These are phyloP conservation scores for Leptestheria dahalacensis DNA, from an alignment of 1,140 invertebrate genomes.

Conservation along the genomic window DNA sequence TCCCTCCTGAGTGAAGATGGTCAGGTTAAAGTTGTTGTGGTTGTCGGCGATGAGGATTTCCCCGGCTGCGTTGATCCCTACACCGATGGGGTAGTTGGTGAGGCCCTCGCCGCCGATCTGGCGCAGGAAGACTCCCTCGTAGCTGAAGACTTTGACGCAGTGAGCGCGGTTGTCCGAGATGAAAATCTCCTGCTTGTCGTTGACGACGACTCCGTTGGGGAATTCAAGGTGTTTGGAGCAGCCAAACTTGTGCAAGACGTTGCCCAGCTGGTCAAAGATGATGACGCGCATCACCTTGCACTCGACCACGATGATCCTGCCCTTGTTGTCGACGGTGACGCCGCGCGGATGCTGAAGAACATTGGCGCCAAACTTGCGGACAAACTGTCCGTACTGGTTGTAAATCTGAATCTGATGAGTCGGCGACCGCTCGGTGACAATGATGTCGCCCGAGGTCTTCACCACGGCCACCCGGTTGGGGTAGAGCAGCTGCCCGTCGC, in stretches of 20 bases:
- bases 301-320: constrained; percentile 95
- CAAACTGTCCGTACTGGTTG: constrained; percentile 98
- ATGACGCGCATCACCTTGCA: constrained; percentile 98
- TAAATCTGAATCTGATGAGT: constrained; percentile 98
- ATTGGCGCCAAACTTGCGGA: constrained; percentile 96
- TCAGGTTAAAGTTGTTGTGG: constrained; percentile 99
- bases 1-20: constrained; percentile 92
- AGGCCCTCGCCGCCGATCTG: constrained; percentile 98
- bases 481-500: constrained; percentile 92
- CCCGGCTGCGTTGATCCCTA: constrained; percentile 88
- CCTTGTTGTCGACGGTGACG: constrained; percentile 93
- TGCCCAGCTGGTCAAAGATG: constrained; percentile 94
- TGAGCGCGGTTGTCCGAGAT: constrained; percentile 99
- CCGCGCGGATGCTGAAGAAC: constrained; percentile 96
- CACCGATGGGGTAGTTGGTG: constrained; percentile 98
- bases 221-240: constrained; percentile 98
- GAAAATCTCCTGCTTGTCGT: constrained; percentile 98
- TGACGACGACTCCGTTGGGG: constrained; percentile 97
- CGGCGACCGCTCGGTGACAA: constrained; percentile 94
- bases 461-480: constrained; percentile 97
- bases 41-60: constrained; percentile 98
- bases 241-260: constrained; percentile 92
- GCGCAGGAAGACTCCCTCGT: constrained; percentile 89
- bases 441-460: constrained; percentile 91
- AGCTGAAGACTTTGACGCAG: constrained; percentile 98